A percentile compares a stretch with the other conserved stretches of the same genome.
Evolutionary conservation across 2,888 invertebrate genomes (phyloP).

Genomic region (Coelopa pilipes): DNA sequence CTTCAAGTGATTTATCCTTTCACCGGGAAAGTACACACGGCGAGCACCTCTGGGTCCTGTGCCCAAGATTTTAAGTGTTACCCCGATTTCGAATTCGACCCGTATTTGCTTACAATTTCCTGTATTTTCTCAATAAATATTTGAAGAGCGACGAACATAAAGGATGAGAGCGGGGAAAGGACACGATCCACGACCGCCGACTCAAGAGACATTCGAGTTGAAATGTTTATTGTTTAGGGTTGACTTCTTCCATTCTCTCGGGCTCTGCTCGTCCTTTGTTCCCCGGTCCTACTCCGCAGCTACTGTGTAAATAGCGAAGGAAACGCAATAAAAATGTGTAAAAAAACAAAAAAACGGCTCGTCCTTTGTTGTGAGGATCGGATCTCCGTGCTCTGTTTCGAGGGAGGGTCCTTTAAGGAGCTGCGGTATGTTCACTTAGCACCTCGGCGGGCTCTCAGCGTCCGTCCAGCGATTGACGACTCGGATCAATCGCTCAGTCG

Average conservation of each 20-base stretch:
- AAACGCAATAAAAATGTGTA: slow-evolving; percentile 27
- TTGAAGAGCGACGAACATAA: slow-evolving; percentile 5
- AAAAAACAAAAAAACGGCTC: slow-evolving; percentile 15
- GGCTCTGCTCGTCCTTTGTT: slow-evolving; percentile 39
- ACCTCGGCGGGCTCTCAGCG: slow-evolving; percentile 40
- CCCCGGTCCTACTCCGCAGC: slow-evolving; percentile 8
- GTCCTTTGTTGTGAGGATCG: neutral
- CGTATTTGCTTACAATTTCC: slow-evolving; percentile 49
- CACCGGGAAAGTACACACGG: slow-evolving; percentile 3
- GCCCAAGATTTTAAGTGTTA: slow-evolving; percentile 52
- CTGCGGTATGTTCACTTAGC: slow-evolving; percentile 50
- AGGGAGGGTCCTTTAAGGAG: slow-evolving; percentile 54
- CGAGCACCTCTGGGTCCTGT: neutral
- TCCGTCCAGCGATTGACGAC: neutral
- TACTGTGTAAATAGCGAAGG: slow-evolving; percentile 21
- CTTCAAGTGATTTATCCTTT: slow-evolving; percentile 35
- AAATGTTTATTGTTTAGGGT: slow-evolving; percentile 55
- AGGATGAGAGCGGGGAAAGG: neutral
- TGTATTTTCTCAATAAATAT: slow-evolving; percentile 25
- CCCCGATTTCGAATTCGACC: slow-evolving; percentile 52
- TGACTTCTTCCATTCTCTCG: slow-evolving; percentile 53
- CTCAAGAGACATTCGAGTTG: slow-evolving; percentile 10
- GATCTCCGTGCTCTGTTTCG: slow-evolving; percentile 17
- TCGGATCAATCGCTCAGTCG: neutral
- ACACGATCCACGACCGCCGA: slow-evolving; percentile 3